Evolutionary conservation across 2,888 invertebrate genomes (phyloP), one percentile per base, ranked within the genome.

Genomic region (Chaitophorus viminalis): DNA sequence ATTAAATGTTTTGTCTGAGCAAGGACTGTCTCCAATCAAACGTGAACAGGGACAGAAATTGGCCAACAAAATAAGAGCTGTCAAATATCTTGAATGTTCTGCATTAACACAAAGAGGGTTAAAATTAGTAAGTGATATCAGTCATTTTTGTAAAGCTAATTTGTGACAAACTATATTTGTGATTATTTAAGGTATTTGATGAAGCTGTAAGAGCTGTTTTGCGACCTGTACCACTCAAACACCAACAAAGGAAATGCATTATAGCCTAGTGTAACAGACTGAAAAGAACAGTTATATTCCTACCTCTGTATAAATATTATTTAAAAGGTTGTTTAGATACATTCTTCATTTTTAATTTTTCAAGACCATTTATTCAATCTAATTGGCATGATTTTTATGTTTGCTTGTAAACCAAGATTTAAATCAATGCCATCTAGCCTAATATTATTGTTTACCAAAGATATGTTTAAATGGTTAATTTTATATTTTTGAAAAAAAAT

Each of bases 81-180:
- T 98, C 88, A 98, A 98, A 93, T 99, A 99, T 92, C 97, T 99
- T 95, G 99, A 99, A 93, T 99, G 99, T 93, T 99, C 99, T 87
- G 99, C 99, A 89, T 93, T 99, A 90, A 99, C 99, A 90, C 99
- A 99, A 92, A 95, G 99, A 91, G 99, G 99, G 89, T 94, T 99
- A 88, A 98, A 98, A 92, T 97, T 98, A 94, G 93, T 93, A 65
- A 89, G 75, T 75, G 46, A 68, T 70, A 78, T 75, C 65, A 29
- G 33, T 65, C 9, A 25, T 39, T 88, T 75, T 82, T 39, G 52
- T 75, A 46, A 54, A 21, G 14, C 18, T 65, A 60, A 78, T n/a
- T 81, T 65, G n/a, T 79, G 39, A 89, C 1, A 54, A 52, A 31
- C 70, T 54, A 65, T 82, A 54, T 52, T 74, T 60, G 2, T 31